Evolutionary conservation across 2,888 invertebrate genomes (phyloP).

Genomic region (Drosophila anomelani): DNA sequence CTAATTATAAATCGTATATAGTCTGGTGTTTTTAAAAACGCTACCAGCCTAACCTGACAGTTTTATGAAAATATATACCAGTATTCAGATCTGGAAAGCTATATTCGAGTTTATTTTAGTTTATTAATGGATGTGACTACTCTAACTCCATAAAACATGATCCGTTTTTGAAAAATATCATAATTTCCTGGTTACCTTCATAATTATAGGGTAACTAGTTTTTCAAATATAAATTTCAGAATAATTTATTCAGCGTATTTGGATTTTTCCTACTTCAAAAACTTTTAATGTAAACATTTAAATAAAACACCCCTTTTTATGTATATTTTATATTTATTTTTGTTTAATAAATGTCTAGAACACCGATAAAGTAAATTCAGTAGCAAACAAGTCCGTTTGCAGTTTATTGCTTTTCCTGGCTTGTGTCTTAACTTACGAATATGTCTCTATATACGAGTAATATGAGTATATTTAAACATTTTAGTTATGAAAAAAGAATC

Average conservation of each 20-base stretch:
- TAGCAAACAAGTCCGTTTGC: slow-evolving; percentile 34
- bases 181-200: background rate
- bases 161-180: background rate
- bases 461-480: slow-evolving; percentile 32
- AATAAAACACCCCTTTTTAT: background rate
- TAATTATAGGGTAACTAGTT: background rate
- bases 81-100: no score
- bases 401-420: slow-evolving; percentile 39
- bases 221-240: background rate
- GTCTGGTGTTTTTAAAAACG: background rate
- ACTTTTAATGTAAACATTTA: background rate
- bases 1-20: no score
- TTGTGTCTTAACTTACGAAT: slow-evolving; percentile 25
- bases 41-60: no score
- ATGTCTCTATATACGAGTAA: slow-evolving; percentile 35
- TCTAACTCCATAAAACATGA: no score
- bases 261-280: background rate
- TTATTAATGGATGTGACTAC: no score
- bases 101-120: no score
- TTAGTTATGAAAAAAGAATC: slow-evolving; percentile 36
- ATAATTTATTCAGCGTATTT: background rate
- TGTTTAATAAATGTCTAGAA: slow-evolving; percentile 41
- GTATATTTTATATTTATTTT: slow-evolving; percentile 36
- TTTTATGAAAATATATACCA: no score
- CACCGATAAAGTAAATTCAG: slow-evolving; percentile 48